Base-by-base conservation (phyloP, 2,797 vertebrate genomes). In the Neomorphus geoffroyi region DNA sequence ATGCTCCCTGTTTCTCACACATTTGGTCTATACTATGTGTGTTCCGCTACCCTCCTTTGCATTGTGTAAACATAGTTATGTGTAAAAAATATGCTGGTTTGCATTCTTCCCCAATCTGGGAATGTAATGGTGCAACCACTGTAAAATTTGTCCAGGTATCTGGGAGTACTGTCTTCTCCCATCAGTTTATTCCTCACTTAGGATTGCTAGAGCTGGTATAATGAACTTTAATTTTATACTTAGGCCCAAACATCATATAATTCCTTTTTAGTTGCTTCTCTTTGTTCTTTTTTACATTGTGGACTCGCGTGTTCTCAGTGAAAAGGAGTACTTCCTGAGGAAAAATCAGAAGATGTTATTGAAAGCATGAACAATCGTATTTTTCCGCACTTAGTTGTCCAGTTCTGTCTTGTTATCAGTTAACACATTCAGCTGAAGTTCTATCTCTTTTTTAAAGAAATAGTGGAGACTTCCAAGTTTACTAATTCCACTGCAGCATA, bases 101-200 rank as follows among this genome's bases (percentile, higher is more conserved):
- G 33, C 2, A 2, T 78, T 64, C 3, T 53, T 7, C 14, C 24
- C 14, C 18, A 23, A 0, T 74, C n/a, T 80, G 9, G 33, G 23
- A 75, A 27, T 37, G 48, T 48, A 35, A 33, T n/a, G 37, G 9
- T 61, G 18, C 18, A 74, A 41, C 11, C 39, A 32, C 50, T n/a
- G 11, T 35, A 74, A 83, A 91, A 56, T 32, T 43, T 56, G 51
- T 23, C 45, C 37, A 43, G n/a, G 26, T 88, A 8, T 75, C 54
- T 69, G 48, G 56, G 53, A 35, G 37, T 57, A 13, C 58, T 56
- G 4, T 9, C 30, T 23, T 73, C n/a, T 81, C 16, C 35, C 13
- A 1, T 32, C 19, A 16, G 14, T 69, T 86, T 45, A 37, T 77
- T 86, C 30, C 45, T 71, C 43, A 15, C 66, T 69, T 88, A 57